Evolutionary conservation across 2,888 invertebrate genomes (phyloP).

Genomic region (Nemapogon koenigi): DNA sequence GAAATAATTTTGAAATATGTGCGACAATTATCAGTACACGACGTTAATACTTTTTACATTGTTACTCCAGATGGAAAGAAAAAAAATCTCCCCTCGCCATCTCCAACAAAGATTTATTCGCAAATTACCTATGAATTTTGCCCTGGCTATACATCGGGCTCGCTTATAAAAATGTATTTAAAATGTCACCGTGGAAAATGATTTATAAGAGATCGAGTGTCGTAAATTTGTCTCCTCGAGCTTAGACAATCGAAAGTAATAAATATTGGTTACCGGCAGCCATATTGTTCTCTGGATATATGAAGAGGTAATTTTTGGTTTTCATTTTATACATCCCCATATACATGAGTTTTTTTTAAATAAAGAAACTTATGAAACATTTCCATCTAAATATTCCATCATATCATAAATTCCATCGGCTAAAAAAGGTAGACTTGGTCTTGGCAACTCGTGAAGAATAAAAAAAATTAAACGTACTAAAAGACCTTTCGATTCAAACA

Average conservation of each 20-base stretch:
- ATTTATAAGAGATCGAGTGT: conserved; percentile 50
- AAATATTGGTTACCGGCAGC: conserved; percentile 29
- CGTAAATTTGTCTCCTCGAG: conserved; percentile 61
- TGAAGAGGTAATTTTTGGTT: conserved; percentile 6
- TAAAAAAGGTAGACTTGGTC: too few species aligned
- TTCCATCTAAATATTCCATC: too few species aligned
- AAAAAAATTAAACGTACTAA: too few species aligned
- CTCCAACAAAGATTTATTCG: conserved; percentile 51
- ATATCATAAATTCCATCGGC: too few species aligned
- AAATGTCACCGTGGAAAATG: conserved; percentile 54
- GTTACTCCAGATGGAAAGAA: conserved; percentile 27
- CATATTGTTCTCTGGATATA: conserved; percentile 9
- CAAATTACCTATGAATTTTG: conserved; percentile 63
- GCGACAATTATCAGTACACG: conserved; percentile 65
- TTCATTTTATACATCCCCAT: too few species aligned
- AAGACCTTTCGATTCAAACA: too few species aligned
- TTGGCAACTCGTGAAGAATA: too few species aligned
- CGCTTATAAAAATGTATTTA: conserved; percentile 64
- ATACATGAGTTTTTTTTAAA: too few species aligned
- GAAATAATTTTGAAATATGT: conserved; percentile 57
- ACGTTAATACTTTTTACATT: conserved; percentile 61
- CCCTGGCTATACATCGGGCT: conserved; percentile 39
- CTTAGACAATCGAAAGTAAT: conserved; percentile 44
- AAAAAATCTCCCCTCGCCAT: conserved; percentile 47
- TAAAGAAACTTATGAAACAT: too few species aligned